Base-by-base conservation (phyloP, 2,113 vertebrate species). In the Mohoua ochrocephala region DNA sequence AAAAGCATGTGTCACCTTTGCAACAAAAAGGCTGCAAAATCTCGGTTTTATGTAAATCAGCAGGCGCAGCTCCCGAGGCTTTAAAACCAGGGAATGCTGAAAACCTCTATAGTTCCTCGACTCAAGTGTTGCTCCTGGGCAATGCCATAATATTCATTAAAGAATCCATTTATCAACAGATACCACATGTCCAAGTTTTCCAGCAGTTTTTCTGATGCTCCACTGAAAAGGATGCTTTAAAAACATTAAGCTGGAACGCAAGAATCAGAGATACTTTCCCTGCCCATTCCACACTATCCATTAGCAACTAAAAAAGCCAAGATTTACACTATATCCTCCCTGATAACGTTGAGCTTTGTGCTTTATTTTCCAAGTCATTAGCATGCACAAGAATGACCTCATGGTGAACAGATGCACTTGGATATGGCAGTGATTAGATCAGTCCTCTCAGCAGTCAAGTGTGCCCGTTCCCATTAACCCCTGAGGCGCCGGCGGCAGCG, bases 361-460 rank as follows among this genome's bases (percentile, higher is more conserved):
- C 97, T 98, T 97, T 96, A 97, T 98, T 98, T 98, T 97, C 97
- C 97, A 97, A 97, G 96, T 98, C 97, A 98, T 98, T 98, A 98
- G 98, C 97, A 98, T 98, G 98, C 98, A 98, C 97, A 97, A 98
- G 97, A 98, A 98, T 98, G 98, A 98, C 98, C 98, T 98, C 98
- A 98, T 98, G 97, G 97, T 96, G 98, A 98, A 98, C 98, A 98
- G 98, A 98, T 98, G 98, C 97, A 98, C 98, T 98, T 98, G 98
- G 98, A 98, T 97, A 97, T 97, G 97, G 96, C 97, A 96, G 97
- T 96, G 98, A 98, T 98, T 98, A 98, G 97, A 98, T 98, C 98
- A 98, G 98, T 95, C 98, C 97, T 97, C 97, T 97, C 97, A 97
- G 97, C 97, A 98, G 97, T 97, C 94, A 86, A 97, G 97, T 97